Evolutionary conservation across 2,888 invertebrate genomes (phyloP), one percentile per base, ranked within the genome.

Genomic region (Aleiodes testaceus): DNA sequence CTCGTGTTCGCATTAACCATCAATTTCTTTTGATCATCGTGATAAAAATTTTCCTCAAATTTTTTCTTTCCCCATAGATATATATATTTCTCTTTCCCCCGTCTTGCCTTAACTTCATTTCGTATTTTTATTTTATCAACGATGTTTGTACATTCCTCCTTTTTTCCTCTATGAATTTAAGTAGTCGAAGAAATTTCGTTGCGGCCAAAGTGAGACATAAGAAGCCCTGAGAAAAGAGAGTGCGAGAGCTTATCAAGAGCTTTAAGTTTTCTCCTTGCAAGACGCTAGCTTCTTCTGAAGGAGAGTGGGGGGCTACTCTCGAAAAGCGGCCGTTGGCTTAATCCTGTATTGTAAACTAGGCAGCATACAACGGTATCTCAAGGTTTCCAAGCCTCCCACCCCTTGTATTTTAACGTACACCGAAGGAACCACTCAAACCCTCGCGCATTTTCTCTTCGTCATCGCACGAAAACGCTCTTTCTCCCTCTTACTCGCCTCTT

Each of bases 281-380:
- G 30, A 42, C n/a, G 61, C 53, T 67, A 67, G 72, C 67, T 73
- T 65, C 69, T 66, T 44, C 69, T 68, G 75, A 16, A 42, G 44
- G 49, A 70, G 66, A 69, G 70, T 49, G 42, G 59, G 70, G 66
- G 72, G 70, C 66, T 72, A 66, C 67, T 55, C 63, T 47, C 53
- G 61, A 42, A 68, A 66, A 65, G 70, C 77, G 76, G 78, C 79
- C 79, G 77, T 74, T 73, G 77, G 79, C 83, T 85, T 85, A 85
- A 85, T 84, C 84, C 84, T 81, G 81, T 83, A 85, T 84, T 85
- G 84, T 82, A 82, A 85, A 85, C 84, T 83, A 82, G 79, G 79
- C 77, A 78, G 80, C 79, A 79, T 80, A 82, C 79, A 81, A 79
- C 80, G 77, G 75, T 75, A 76, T 77, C 75, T 63, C 79, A 81